Percentiles rank a stretch among this genome's conserved stretches.
Conservation (phyloP, 2,113 vertebrate genomes). For the Scartelaos histophorus region DNA sequence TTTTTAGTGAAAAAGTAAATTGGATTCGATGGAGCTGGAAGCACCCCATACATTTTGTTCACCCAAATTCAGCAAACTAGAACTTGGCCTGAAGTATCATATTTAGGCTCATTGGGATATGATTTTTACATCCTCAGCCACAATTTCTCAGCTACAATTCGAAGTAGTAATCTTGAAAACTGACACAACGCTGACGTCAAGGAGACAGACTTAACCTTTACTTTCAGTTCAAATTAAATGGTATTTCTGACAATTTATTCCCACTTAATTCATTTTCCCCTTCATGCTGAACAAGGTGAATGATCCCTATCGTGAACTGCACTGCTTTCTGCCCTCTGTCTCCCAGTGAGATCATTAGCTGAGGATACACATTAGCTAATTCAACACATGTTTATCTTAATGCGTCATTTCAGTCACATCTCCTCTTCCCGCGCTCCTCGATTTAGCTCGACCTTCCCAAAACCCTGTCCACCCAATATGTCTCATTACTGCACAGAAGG, state of each 20-base stretch:
- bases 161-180: neutral
- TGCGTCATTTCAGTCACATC: conserved; percentile 49
- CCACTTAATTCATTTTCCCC: neutral
- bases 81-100: no score
- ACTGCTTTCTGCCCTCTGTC: neutral
- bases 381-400: conserved; percentile 38
- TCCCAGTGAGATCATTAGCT: conserved; percentile 22
- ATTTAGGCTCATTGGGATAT: neutral
- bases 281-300: neutral
- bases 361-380: conserved; percentile 36
- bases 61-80: neutral
- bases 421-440: conserved; percentile 43
- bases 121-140: neutral
- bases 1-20: no score
- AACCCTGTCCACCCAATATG: conserved; percentile 53
- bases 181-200: neutral
- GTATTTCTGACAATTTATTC: neutral
- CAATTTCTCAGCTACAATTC: neutral
- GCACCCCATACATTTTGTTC: neutral
- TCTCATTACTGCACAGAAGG: conserved; percentile 68
- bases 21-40: no score
- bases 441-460: conserved; percentile 65
- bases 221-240: neutral
- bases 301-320: neutral
- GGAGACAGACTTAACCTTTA: neutral